phyloP scores from a whole-genome alignment of 64 coral and sea anemone species.

The Astreopora myriophthalma region DNA sequence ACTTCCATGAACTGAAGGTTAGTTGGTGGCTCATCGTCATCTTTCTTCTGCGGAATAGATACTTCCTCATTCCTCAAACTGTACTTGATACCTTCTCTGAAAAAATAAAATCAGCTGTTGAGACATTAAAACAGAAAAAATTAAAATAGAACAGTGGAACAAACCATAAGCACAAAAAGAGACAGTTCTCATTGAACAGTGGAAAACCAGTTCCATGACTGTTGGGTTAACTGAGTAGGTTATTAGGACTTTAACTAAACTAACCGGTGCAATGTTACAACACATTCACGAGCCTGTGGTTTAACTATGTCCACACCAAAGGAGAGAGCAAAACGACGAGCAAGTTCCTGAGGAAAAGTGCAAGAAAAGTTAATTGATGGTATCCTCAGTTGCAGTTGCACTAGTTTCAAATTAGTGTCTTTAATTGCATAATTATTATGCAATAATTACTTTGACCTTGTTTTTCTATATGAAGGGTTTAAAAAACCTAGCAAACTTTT shows the following conservation, averaged over 20 bases:
- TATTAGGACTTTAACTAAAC: neutral
- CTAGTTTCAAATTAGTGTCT: too few relatives aligned
- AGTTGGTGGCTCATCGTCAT: constrained; percentile 49
- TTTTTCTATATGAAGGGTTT: too few relatives aligned
- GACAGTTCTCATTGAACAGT: too few relatives aligned
- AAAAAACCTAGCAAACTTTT: too few relatives aligned
- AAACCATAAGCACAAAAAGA: neutral
- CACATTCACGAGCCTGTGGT: constrained; percentile 78
- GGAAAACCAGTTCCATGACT: too few relatives aligned
- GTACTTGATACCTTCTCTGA: constrained; percentile 84
- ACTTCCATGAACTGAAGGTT: constrained; percentile 91
- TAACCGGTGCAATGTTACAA: constrained; percentile 93
- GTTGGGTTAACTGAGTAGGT: neutral
- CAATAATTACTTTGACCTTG: too few relatives aligned
- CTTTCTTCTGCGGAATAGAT: neutral
- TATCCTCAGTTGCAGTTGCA: neutral
- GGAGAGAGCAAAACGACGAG: constrained; percentile 80
- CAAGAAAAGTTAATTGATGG: neutral
- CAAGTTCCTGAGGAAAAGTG: constrained; percentile 65
- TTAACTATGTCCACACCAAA: constrained; percentile 94
- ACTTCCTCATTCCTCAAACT: constrained; percentile 34
- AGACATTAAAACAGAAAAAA: too few relatives aligned
- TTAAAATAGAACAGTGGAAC: neutral
- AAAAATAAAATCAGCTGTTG: constrained; percentile 24
- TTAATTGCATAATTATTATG: too few relatives aligned